These are phyloP conservation scores for Erynnis tages DNA, from an alignment of 2,888 invertebrate genomes.

Conservation along the genomic window DNA sequence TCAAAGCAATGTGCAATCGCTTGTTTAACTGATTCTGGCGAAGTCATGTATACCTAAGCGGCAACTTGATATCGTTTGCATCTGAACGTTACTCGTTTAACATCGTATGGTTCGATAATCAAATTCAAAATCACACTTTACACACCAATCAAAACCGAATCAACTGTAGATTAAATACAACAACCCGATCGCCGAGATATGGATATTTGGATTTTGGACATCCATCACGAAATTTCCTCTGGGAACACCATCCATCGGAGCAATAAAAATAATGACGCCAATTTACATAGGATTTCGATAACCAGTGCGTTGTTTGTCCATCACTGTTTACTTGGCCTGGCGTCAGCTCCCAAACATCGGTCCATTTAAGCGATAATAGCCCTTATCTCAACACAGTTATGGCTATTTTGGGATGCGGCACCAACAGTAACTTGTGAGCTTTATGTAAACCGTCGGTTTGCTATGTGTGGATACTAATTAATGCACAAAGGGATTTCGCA, in stretches of 20 bases:
- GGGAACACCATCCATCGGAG: constrained; percentile 15
- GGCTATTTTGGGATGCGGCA: not conserved
- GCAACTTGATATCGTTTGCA: too few species aligned
- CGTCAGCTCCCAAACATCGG: constrained; percentile 24
- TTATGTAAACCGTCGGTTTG: constrained; percentile 27
- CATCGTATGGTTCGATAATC: not conserved
- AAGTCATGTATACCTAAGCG: too few species aligned
- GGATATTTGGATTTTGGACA: too few species aligned
- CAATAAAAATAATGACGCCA: constrained; percentile 27
- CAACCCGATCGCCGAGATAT: constrained; percentile 4
- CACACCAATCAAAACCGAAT: constrained; percentile 4
- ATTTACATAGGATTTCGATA: constrained; percentile 29
- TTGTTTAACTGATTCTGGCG: too few species aligned
- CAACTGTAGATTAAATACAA: constrained; percentile 9
- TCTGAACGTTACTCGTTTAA: not conserved
- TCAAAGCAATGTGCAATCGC: too few species aligned
- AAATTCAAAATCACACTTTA: not conserved
- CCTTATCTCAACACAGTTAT: constrained; percentile 3
- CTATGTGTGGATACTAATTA: constrained; percentile 39
- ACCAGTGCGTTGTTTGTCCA: constrained; percentile 27
- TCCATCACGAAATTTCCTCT: constrained; percentile 16
- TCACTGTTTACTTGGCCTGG: constrained; percentile 26
- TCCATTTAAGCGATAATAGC: constrained; percentile 1
- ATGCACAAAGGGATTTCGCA: constrained; percentile 41
- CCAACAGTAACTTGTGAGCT: constrained; percentile 14